Base-by-base conservation (phyloP, 2,113 vertebrate genomes). In the Climacteris rufus region DNA sequence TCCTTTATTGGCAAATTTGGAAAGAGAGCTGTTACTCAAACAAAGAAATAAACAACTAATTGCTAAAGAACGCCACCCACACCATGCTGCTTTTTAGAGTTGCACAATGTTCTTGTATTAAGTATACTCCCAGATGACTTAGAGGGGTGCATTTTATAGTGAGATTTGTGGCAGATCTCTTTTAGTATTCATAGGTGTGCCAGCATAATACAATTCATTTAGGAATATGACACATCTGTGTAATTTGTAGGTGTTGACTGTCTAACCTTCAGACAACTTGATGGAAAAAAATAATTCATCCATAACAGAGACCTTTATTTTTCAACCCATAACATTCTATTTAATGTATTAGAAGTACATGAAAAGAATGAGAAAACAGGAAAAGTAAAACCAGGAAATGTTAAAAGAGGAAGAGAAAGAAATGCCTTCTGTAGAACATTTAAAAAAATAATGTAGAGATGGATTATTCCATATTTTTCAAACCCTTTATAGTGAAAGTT, bases 201-300 rank as follows among this genome's bases (percentile, higher is more conserved):
- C 12, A 14, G 88, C 90, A 84, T 96, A 97, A 97, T 90, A 94
- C 79, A 97, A 96, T 97, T 97, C 89, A 97, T 96, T 97, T 97
- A 97, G 94, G 89, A 94, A 90, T 94, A 94, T 95, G 94, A 90
- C 88, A 94, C 45, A 96, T 96, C 91, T 96, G 30, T 93, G 66
- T 96, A 97, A 98, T 98, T 96, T 97, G 92, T 97, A 97, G 95
- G 92, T 96, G 91, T 96, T 97, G 95, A 97, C 86, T 97, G 81
- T 86, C 87, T 97, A 97, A 96, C 91, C 94, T 97, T 97, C 92
- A 97, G 95, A 96, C 70, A 94, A 97, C 60, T 96, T 96, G 80
- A 97, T 97, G 92, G 94, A 75, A 94, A 94, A 97, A 95, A 97
- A 96, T 93, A 96, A 93, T 96, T 95, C 86, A 94, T 83, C 66